Conservation (phyloP, 2,113 vertebrate species). For the Cervus canadensis region DNA sequence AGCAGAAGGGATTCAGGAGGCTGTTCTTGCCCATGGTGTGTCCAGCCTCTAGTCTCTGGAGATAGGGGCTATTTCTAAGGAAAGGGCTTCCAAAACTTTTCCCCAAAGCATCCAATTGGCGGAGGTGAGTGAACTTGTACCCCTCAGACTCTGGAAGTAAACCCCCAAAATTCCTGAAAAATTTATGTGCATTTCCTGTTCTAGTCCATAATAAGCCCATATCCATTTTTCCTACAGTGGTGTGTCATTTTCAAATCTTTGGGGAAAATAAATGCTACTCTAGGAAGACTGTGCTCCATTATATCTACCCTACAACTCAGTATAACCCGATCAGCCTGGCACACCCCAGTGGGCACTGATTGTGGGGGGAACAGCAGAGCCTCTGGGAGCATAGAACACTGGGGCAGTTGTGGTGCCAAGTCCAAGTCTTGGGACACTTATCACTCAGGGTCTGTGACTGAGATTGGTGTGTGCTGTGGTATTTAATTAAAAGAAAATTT, state of each 20-base stretch:
- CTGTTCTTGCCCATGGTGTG: neutral
- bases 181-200: neutral
- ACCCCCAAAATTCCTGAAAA: neutral
- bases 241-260: neutral
- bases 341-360: neutral
- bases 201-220: neutral
- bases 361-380: neutral
- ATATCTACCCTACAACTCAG: neutral
- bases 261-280: neutral
- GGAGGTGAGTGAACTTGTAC: neutral
- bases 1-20: conserved; percentile 7
- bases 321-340: neutral
- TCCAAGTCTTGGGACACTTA: neutral
- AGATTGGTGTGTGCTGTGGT: neutral
- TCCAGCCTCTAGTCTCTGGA: neutral
- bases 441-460: neutral
- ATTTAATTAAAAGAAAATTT: neutral
- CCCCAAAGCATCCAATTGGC: too few relatives aligned
- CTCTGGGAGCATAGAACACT: neutral
- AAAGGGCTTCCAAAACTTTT: neutral
- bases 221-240: neutral
- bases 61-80: neutral
- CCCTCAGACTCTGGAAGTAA: neutral
- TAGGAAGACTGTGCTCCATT: neutral
- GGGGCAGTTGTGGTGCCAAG: neutral